These are phyloP conservation scores for Terebella lapidaria DNA, from an alignment of 2,888 invertebrate species.

Conservation along the genomic window DNA sequence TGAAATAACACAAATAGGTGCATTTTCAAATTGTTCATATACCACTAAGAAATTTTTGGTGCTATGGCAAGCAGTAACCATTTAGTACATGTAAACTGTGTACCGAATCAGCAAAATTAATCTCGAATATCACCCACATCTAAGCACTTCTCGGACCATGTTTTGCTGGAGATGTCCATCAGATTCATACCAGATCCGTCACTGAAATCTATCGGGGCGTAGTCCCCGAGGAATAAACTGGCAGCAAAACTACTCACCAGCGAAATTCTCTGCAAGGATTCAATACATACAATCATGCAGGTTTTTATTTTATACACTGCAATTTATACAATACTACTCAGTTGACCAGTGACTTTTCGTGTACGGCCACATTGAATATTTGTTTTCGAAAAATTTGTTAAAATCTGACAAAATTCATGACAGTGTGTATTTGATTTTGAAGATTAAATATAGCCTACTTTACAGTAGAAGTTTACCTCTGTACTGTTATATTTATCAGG, in stretches of 20 bases:
- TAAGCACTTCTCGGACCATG: slow-evolving; percentile 72
- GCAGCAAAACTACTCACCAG: slow-evolving; percentile 89
- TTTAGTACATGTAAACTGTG: neutral
- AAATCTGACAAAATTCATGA: too few species aligned
- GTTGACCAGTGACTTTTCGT: too few species aligned
- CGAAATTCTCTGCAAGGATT: slow-evolving; percentile 78
- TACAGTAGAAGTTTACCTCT: too few species aligned
- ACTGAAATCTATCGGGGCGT: slow-evolving; percentile 84
- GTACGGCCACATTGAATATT: too few species aligned
- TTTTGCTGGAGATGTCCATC: slow-evolving; percentile 71
- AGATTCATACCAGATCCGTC: slow-evolving; percentile 98
- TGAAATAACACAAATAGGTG: slow-evolving; percentile 39
- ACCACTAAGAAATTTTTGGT: too few species aligned
- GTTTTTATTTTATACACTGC: too few species aligned
- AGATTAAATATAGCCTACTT: too few species aligned
- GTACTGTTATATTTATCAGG: slow-evolving; percentile 70
- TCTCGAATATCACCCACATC: slow-evolving; percentile 62
- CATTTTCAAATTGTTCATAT: neutral
- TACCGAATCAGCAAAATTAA: too few species aligned
- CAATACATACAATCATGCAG: too few species aligned
- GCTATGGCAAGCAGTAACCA: neutral
- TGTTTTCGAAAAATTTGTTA: too few species aligned
- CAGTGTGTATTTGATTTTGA: too few species aligned
- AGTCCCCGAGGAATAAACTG: slow-evolving; percentile 77
- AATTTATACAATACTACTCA: too few species aligned